phyloP scores from a whole-genome alignment of 2,888 invertebrate genomes.

The Acleris laterana region DNA sequence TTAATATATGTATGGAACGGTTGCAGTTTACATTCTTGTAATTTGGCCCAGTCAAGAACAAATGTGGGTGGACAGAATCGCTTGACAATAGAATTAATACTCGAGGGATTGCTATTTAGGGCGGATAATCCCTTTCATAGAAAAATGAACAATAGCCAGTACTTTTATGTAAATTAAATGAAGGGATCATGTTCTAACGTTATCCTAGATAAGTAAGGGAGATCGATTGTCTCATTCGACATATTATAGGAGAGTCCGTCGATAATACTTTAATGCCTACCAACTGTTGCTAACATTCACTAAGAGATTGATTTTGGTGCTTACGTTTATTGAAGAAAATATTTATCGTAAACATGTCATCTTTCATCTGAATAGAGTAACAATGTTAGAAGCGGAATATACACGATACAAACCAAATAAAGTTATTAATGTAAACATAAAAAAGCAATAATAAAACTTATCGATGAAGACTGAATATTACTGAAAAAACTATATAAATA shows the following conservation, averaged over 20 bases:
- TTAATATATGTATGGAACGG: not conserved
- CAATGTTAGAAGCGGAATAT: too few relatives aligned
- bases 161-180: slow-evolving; percentile 81
- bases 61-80: slow-evolving; percentile 43
- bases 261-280: slow-evolving; percentile 49
- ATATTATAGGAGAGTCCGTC: slow-evolving; percentile 52
- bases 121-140: slow-evolving; percentile 78
- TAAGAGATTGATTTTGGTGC: slow-evolving; percentile 34
- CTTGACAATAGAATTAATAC: slow-evolving; percentile 68
- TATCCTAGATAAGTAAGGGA: slow-evolving; percentile 56
- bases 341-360: not conserved
- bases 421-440: too few relatives aligned
- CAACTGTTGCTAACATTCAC: slow-evolving; percentile 54
- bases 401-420: too few relatives aligned
- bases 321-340: slow-evolving; percentile 21
- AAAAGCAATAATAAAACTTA: too few relatives aligned
- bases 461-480: too few relatives aligned
- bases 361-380: too few relatives aligned
- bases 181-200: slow-evolving; percentile 64
- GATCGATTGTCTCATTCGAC: slow-evolving; percentile 58
- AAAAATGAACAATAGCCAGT: slow-evolving; percentile 73
- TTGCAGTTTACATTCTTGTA: slow-evolving; percentile 5
- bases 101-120: slow-evolving; percentile 72
- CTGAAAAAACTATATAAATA: too few relatives aligned
- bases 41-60: not conserved